Evolutionary conservation across 2,113 vertebrate genomes (phyloP).

Genomic region (Otus sunia): DNA sequence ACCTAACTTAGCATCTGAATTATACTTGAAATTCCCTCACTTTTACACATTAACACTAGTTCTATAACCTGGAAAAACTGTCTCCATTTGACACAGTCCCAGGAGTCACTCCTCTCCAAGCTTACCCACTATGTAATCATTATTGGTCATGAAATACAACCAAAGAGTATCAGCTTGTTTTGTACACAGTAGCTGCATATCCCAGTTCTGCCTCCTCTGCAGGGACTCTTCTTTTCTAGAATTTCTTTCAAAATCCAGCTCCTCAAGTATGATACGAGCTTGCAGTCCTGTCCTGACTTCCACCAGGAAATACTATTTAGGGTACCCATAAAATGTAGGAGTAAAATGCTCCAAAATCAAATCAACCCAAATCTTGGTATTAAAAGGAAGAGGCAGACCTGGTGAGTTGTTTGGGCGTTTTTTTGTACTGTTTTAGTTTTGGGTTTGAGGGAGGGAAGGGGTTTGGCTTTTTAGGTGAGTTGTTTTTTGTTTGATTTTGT

Average conservation of each 20-base stretch:
- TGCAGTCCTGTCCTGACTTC: neutral
- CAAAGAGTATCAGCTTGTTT: neutral
- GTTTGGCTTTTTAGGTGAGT: neutral
- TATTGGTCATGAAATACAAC: neutral
- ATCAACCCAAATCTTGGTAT: neutral
- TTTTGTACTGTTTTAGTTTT: neutral
- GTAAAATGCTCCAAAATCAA: neutral
- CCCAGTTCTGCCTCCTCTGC: neutral
- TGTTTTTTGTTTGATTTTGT: neutral
- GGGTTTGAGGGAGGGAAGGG: too few species aligned
- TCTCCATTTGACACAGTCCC: neutral
- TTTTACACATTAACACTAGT: neutral
- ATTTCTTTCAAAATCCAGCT: neutral
- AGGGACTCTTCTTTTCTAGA: neutral
- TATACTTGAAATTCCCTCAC: neutral
- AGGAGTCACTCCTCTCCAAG: neutral
- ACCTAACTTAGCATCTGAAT: neutral
- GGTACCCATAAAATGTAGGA: neutral
- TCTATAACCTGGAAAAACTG: neutral
- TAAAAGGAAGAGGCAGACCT: neutral
- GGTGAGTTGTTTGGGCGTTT: accelerated
- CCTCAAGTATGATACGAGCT: neutral
- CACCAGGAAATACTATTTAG: neutral
- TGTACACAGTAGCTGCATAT: neutral
- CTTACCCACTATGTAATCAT: neutral